Evolutionary conservation across 1,140 invertebrate species (phyloP).

Genomic region (Zophobas morio): DNA sequence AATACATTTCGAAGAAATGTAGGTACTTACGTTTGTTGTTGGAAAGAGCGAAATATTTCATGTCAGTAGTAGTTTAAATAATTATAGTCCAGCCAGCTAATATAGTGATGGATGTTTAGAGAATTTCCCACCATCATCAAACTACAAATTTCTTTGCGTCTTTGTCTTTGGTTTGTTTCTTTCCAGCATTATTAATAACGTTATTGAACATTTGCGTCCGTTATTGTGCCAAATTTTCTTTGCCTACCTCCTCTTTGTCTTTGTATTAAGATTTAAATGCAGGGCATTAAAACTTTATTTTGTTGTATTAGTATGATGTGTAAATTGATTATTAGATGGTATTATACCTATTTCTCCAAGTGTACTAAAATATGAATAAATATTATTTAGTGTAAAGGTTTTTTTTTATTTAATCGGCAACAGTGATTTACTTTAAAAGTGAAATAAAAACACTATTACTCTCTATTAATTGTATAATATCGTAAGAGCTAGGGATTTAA

Average conservation of each 20-base stretch:
- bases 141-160: slow-evolving; percentile 35
- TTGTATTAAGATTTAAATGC: slow-evolving; percentile 35
- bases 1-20: slow-evolving; percentile 64
- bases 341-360: slow-evolving; percentile 63
- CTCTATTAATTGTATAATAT: no score
- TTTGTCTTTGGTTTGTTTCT: not conserved
- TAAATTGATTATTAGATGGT: slow-evolving; percentile 46
- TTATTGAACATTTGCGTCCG: slow-evolving; percentile 40
- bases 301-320: slow-evolving; percentile 63
- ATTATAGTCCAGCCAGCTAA: slow-evolving; percentile 51
- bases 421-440: no score
- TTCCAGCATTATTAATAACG: slow-evolving; percentile 15
- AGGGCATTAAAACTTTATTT: slow-evolving; percentile 58
- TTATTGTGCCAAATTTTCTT: slow-evolving; percentile 63
- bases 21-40: slow-evolving; percentile 57
- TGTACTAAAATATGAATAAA: slow-evolving; percentile 61
- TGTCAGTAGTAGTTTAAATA: slow-evolving; percentile 62
- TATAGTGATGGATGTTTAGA: slow-evolving; percentile 62
- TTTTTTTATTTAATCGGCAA: not conserved
- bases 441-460: no score
- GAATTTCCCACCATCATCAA: slow-evolving; percentile 48
- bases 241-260: slow-evolving; percentile 42
- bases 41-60: slow-evolving; percentile 58
- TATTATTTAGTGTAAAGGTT: slow-evolving; percentile 59
- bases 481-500: no score